Percentiles rank a stretch among this genome's conserved stretches.
These are phyloP conservation scores for Graphium colonna DNA, from an alignment of 2,888 invertebrate genomes.

Conservation along the genomic window DNA sequence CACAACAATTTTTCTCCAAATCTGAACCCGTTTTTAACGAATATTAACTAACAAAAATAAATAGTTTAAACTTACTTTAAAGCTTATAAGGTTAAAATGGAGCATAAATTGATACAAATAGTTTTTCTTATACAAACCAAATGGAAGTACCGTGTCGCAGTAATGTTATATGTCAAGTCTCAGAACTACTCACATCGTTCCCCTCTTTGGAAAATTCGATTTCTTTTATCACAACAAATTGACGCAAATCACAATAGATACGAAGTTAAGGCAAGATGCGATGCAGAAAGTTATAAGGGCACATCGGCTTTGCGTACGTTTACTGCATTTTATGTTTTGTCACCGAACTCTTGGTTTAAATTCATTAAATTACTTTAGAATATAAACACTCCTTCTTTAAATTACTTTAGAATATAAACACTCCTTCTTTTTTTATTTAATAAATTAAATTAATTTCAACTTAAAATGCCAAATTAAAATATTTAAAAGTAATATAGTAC, in stretches of 20 bases:
- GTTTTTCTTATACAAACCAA: constrained; percentile 24
- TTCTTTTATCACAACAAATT: constrained; percentile 49
- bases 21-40: no score
- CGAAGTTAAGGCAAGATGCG: constrained; percentile 1
- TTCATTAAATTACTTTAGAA: no score
- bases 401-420: no score
- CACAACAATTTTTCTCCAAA: no score
- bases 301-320: neutral
- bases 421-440: no score
- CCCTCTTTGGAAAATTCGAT: constrained; percentile 41
- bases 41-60: neutral
- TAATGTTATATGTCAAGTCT: constrained; percentile 46
- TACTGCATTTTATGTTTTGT: neutral
- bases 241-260: constrained; percentile 30
- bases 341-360: no score
- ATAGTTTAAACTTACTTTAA: constrained; percentile 8
- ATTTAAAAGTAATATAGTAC: no score
- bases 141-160: constrained; percentile 55
- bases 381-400: no score
- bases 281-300: constrained; percentile 1
- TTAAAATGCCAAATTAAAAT: no score
- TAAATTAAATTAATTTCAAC: no score
- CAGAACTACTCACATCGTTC: constrained; percentile 40
- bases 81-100: constrained; percentile 2
- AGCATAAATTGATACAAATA: constrained; percentile 18